Evolutionary conservation across 1,140 invertebrate genomes (phyloP).

Genomic region (Drosophila prosaltans): DNA sequence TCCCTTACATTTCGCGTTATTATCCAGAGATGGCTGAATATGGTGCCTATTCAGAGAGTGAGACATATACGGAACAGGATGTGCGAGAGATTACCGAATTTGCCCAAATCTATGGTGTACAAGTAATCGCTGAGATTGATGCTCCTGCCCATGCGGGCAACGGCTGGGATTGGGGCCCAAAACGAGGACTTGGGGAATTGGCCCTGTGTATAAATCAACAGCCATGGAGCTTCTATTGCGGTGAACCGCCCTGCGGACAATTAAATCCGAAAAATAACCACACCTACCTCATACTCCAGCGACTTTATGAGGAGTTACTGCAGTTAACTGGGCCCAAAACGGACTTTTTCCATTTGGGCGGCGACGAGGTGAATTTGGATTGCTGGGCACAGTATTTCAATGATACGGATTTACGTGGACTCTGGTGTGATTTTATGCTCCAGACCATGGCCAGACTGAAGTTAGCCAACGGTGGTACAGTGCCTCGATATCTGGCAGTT

Average conservation of each 20-base stretch:
- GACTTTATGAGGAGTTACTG: constrained; percentile 88
- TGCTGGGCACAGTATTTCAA: constrained; percentile 90
- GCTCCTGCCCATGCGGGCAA: constrained; percentile 92
- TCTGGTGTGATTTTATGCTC: constrained; percentile 91
- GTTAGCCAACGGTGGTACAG: constrained; percentile 87
- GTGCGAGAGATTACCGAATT: constrained; percentile 87
- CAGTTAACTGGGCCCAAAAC: constrained; percentile 85
- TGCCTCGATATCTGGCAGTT: constrained; percentile 87
- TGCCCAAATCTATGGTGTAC: constrained; percentile 88
- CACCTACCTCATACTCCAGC: constrained; percentile 88
- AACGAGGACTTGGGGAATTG: constrained; percentile 87
- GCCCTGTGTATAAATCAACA: constrained; percentile 89
- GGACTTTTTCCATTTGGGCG: constrained; percentile 91
- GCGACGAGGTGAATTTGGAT: constrained; percentile 91
- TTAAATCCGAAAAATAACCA: constrained; percentile 91
- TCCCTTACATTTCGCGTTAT: constrained; percentile 88
- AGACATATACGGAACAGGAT: constrained; percentile 88
- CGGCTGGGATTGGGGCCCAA: constrained; percentile 91
- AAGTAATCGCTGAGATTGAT: constrained; percentile 88
- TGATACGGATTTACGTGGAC: constrained; percentile 88
- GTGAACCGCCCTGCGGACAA: constrained; percentile 93
- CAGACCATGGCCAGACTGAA: constrained; percentile 86
- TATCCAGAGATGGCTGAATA: constrained; percentile 89
- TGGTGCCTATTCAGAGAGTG: constrained; percentile 89
- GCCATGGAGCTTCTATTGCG: constrained; percentile 90